Conservation (phyloP, 1,140 invertebrate genomes). For the Glossosoma conforme region DNA sequence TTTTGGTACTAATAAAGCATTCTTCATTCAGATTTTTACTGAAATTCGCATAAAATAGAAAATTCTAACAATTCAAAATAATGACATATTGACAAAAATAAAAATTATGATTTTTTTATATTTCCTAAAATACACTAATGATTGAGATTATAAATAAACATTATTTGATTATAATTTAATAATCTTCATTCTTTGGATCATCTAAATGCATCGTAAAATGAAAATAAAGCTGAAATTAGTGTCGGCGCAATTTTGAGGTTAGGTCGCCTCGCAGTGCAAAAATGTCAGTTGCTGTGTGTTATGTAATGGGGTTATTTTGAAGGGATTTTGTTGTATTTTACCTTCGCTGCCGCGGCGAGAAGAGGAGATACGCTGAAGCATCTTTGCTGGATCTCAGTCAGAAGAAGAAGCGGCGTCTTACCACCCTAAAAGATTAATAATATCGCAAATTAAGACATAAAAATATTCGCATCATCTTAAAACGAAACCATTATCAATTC, state of each 20-base stretch:
- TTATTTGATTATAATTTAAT: no score
- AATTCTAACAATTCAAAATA: no score
- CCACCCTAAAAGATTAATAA: constrained; percentile 40
- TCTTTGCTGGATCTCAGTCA: constrained; percentile 61
- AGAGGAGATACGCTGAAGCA: constrained; percentile 70
- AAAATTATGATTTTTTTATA: no score
- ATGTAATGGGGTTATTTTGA: constrained; percentile 16
- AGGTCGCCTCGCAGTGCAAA: neutral
- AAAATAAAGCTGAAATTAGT: no score
- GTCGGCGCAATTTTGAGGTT: constrained; percentile 11
- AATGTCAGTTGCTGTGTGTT: constrained; percentile 19
- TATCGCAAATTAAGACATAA: constrained; percentile 19
- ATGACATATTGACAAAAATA: no score
- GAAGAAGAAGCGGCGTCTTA: constrained; percentile 41
- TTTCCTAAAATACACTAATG: no score
- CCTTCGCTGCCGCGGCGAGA: constrained; percentile 64
- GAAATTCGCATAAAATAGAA: no score
- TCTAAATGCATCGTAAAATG: no score
- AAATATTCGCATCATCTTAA: constrained; percentile 1
- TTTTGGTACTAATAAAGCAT: no score
- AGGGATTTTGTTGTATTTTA: constrained; percentile 28
- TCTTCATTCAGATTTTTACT: no score
- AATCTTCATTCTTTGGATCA: no score
- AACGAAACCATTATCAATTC: neutral
- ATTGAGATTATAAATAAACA: no score